A percentile compares a stretch with the other conserved stretches of the same genome.
Conservation (phyloP, 2,113 vertebrate species). For the Polypterus senegalus region DNA sequence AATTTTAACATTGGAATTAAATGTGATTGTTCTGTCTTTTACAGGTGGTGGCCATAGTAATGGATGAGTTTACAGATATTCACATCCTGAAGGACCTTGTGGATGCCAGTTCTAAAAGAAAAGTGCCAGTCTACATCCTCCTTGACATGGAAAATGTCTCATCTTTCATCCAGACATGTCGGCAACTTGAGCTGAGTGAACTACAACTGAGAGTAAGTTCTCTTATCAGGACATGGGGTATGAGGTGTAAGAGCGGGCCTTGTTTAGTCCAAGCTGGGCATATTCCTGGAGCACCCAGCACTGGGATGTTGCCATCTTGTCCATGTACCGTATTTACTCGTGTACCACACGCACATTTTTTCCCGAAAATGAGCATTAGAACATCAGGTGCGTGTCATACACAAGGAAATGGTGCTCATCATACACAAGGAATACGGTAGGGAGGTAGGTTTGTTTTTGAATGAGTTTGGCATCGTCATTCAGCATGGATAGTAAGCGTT, state of each 20-base stretch:
- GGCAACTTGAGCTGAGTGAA: slow-evolving; percentile 51
- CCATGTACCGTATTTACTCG: no score
- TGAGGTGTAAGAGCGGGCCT: no score
- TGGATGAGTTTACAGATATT: slow-evolving; percentile 82
- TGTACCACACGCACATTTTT: no score
- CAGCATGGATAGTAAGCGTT: no score
- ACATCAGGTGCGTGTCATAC: no score
- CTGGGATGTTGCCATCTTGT: slow-evolving; percentile 20
- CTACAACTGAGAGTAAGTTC: slow-evolving; percentile 63
- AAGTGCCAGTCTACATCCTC: slow-evolving; percentile 76
- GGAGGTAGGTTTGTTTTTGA: no score
- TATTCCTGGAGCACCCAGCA: slow-evolving; percentile 12
- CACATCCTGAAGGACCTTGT: slow-evolving; percentile 85
- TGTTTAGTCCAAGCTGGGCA: not conserved
- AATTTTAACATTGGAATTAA: no score
- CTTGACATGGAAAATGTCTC: slow-evolving; percentile 58
- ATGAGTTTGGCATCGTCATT: no score
- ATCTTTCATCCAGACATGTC: slow-evolving; percentile 85
- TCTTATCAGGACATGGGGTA: no score
- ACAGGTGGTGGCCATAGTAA: slow-evolving; percentile 83
- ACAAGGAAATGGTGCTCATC: no score
- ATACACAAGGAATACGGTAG: no score
- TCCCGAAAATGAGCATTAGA: no score
- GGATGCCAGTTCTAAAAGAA: slow-evolving; percentile 63
- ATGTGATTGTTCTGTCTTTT: not conserved